Evolutionary conservation across 2,888 invertebrate genomes (phyloP).

Genomic region (Beris chalybata): DNA sequence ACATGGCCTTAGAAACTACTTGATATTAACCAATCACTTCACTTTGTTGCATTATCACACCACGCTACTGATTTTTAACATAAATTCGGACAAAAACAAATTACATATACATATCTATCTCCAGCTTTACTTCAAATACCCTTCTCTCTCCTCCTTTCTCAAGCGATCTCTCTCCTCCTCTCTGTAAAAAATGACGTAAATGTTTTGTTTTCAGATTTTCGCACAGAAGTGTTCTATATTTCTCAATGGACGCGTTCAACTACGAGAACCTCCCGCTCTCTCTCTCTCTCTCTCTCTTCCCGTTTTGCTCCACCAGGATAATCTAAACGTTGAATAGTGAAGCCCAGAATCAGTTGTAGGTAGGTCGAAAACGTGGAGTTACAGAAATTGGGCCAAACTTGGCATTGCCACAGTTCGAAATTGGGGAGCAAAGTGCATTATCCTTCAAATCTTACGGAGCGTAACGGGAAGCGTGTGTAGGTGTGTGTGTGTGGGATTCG

Average conservation of each 20-base stretch:
- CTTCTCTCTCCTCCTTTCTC: too few species aligned
- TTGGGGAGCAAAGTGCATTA: conserved; percentile 16
- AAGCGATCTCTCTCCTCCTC: too few species aligned
- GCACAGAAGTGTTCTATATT: background rate
- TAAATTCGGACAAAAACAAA: too few species aligned
- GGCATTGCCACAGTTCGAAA: background rate
- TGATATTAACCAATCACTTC: too few species aligned
- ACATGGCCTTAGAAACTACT: too few species aligned
- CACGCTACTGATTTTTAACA: too few species aligned
- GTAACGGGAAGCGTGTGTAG: background rate
- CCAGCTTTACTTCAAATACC: too few species aligned
- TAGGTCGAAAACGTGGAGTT: conserved; percentile 26
- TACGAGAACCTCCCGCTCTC: background rate
- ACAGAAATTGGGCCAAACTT: conserved; percentile 26
- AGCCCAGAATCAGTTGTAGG: background rate
- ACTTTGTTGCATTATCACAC: too few species aligned
- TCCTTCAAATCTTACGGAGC: background rate
- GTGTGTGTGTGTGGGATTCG: background rate
- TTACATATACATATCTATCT: too few species aligned
- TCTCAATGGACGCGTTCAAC: background rate
- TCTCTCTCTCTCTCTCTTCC: background rate
- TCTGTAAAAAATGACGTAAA: conserved; percentile 19
- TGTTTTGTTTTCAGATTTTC: background rate
- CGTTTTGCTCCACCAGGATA: conserved; percentile 12
- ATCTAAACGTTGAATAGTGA: conserved; percentile 10